Conservation (phyloP, 2,113 vertebrate genomes). For the Uropsilus gracilis region DNA sequence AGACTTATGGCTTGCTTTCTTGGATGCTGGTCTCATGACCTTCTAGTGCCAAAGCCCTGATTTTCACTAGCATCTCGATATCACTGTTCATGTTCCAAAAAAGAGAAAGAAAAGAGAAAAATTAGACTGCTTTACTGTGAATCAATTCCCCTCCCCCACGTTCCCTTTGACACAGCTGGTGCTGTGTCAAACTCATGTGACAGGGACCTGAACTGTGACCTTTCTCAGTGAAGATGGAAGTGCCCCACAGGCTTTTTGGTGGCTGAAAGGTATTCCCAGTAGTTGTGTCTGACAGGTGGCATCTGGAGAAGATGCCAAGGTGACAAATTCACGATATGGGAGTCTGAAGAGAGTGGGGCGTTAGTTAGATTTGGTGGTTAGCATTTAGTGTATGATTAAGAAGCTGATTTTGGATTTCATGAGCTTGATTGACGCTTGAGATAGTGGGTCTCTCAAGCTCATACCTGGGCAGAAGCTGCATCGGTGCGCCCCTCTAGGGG, state of each 20-base stretch:
- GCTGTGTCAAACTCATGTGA: background rate
- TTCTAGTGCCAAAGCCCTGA: background rate
- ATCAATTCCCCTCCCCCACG: background rate
- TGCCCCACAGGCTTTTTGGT: background rate
- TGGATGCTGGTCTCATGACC: too few relatives aligned
- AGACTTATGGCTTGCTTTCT: background rate
- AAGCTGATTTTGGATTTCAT: background rate
- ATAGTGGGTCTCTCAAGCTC: background rate
- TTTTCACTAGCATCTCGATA: background rate
- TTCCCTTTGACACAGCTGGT: background rate
- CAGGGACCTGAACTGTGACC: background rate
- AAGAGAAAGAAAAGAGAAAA: background rate
- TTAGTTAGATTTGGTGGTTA: background rate
- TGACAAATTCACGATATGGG: too few relatives aligned
- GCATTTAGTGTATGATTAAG: background rate
- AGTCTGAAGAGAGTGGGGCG: fast-evolving
- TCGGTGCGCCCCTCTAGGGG: background rate
- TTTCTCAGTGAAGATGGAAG: background rate
- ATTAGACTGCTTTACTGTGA: background rate
- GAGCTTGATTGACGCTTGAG: too few relatives aligned
- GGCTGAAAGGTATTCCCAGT: background rate
- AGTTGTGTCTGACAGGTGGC: background rate
- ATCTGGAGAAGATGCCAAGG: background rate
- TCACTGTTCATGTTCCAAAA: background rate
- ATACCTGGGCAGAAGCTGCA: background rate